A percentile compares a stretch with the other conserved stretches of the same genome.
phyloP scores from a whole-genome alignment of 1,140 invertebrate species.

The Neotoxoptera formosana region DNA sequence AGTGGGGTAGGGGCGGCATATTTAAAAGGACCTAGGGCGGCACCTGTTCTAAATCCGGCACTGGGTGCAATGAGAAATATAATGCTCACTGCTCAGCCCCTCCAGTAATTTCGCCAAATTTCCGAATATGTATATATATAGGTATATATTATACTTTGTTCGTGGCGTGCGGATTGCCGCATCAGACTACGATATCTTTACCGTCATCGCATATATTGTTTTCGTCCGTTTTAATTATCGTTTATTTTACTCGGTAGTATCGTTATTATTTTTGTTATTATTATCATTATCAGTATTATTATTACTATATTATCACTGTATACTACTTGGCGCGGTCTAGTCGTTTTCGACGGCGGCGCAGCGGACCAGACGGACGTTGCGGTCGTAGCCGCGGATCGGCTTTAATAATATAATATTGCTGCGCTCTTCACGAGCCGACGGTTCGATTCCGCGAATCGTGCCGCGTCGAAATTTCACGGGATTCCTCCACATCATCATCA shows the following conservation, averaged over 20 bases:
- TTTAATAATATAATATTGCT: no score
- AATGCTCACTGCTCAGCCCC: no score
- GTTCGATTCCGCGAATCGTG: conserved; percentile 16
- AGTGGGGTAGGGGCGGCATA: no score
- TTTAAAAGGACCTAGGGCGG: no score
- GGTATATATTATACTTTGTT: neutral
- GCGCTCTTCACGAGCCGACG: neutral
- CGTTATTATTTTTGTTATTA: no score
- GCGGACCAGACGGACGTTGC: neutral
- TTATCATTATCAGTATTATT: neutral
- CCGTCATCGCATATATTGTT: neutral
- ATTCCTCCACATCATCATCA: no score
- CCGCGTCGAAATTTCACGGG: neutral
- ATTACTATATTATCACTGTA: neutral
- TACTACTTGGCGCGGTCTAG: neutral
- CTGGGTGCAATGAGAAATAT: no score
- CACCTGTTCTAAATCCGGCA: no score
- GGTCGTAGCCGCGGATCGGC: neutral
- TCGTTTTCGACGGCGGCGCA: neutral
- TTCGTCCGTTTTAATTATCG: neutral
- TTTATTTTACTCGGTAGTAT: no score
- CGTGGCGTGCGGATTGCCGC: neutral
- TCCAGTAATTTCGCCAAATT: no score
- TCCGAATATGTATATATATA: no score
- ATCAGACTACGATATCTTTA: neutral